A percentile compares a stretch with the other conserved stretches of the same genome.
phyloP scores from a whole-genome alignment of 2,113 vertebrate genomes.

The Protobothrops mucrosquamatus region DNA sequence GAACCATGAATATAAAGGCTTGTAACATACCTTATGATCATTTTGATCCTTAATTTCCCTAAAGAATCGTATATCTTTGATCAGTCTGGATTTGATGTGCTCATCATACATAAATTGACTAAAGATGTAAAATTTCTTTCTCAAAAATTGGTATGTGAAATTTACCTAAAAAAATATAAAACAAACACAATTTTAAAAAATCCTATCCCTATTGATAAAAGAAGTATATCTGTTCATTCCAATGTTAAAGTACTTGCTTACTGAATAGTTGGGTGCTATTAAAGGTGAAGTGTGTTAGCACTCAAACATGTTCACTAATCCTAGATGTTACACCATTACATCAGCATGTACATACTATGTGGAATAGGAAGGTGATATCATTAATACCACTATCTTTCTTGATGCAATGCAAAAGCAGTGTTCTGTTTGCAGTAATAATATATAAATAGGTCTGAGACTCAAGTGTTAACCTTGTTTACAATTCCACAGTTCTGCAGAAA shows the following conservation, averaged over 20 bases:
- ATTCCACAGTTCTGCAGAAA: not conserved
- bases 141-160: slow-evolving; percentile 97
- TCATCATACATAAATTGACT: slow-evolving; percentile 99
- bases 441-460: not conserved
- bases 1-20: not conserved
- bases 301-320: not conserved
- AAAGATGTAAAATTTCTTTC: slow-evolving; percentile 99
- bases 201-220: not conserved
- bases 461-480: not conserved
- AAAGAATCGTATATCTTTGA: slow-evolving; percentile 98
- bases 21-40: slow-evolving; percentile 88
- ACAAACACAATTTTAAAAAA: slow-evolving; percentile 25
- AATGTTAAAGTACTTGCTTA: not conserved
- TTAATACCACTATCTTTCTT: not conserved
- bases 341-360: not conserved
- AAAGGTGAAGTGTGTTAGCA: not conserved
- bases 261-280: not conserved
- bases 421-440: not conserved
- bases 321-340: not conserved
- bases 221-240: not conserved
- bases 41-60: slow-evolving; percentile 98
- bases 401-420: not conserved
- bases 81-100: slow-evolving; percentile 97
- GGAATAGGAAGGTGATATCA: not conserved
- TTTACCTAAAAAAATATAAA: slow-evolving; percentile 80